phyloP scores from a whole-genome alignment of 1,140 invertebrate species.

The Drosophila simulans region DNA sequence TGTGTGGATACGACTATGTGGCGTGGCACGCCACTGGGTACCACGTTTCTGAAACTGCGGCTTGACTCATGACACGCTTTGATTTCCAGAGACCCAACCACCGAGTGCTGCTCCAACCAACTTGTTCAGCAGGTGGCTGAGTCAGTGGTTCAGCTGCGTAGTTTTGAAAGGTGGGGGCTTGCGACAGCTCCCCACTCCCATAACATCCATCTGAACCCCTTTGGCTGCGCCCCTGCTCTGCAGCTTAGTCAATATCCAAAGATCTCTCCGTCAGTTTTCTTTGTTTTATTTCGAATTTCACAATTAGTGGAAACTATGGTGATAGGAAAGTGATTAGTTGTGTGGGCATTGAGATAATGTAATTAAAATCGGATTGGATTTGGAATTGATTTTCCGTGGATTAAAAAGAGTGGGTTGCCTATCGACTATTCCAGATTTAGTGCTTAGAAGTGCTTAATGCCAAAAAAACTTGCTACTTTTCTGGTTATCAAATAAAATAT shows the following conservation, averaged over 20 bases:
- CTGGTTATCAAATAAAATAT: background rate
- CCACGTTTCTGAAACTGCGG: conserved; percentile 15
- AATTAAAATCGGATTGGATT: conserved; percentile 20
- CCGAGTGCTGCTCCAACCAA: conserved; percentile 39
- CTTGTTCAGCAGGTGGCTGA: conserved; percentile 61
- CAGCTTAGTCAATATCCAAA: conserved; percentile 23
- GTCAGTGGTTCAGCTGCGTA: conserved; percentile 45
- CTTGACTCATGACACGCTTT: conserved; percentile 51
- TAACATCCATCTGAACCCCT: background rate
- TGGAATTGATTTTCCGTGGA: background rate
- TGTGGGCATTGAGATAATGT: conserved; percentile 45
- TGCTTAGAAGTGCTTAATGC: too few species aligned
- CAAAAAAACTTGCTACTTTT: background rate
- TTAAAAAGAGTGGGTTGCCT: too few species aligned
- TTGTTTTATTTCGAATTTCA: conserved; percentile 57
- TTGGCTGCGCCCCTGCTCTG: conserved; percentile 3
- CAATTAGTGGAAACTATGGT: conserved; percentile 67
- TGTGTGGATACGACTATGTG: background rate
- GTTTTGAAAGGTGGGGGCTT: background rate
- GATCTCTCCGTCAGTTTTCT: conserved; percentile 33
- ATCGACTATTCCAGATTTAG: too few species aligned
- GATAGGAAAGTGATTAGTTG: conserved; percentile 48
- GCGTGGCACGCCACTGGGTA: background rate
- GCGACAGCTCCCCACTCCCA: conserved; percentile 15
- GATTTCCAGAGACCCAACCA: conserved; percentile 37